Evolutionary conservation across 2,113 vertebrate genomes (phyloP).

Genomic region (Abramis brama): DNA sequence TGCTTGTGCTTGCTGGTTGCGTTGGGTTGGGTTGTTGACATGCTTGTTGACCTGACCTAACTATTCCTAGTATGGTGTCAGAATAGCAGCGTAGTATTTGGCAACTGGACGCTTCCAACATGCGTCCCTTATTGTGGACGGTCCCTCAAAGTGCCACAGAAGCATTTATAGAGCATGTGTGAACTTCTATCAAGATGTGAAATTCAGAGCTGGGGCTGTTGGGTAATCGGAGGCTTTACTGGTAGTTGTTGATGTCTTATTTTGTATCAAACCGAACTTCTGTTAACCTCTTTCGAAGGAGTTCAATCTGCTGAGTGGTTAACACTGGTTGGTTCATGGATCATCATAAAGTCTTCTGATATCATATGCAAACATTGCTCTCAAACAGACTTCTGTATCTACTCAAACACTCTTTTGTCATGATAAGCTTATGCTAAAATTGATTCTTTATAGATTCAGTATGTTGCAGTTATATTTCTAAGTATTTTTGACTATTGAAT

Average conservation of each 20-base stretch:
- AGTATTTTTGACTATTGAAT: neutral
- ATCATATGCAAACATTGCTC: slow-evolving; percentile 9
- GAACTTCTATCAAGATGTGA: slow-evolving; percentile 47
- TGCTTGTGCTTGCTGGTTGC: neutral
- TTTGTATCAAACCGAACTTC: neutral
- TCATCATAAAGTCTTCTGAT: neutral
- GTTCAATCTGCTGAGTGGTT: neutral
- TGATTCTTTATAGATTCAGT: neutral
- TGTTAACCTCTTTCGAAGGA: neutral
- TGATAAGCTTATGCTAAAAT: neutral
- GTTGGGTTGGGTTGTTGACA: neutral
- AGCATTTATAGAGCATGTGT: slow-evolving; percentile 45
- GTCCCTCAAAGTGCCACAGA: slow-evolving; percentile 14
- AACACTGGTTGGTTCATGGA: neutral
- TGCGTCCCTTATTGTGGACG: neutral
- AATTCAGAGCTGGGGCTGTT: slow-evolving; percentile 42
- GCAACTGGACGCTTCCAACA: neutral
- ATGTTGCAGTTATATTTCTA: neutral
- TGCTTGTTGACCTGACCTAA: slow-evolving; percentile 42
- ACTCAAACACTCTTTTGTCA: neutral
- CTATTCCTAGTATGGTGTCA: slow-evolving; percentile 52
- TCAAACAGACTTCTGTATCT: too few species aligned
- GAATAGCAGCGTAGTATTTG: slow-evolving; percentile 20
- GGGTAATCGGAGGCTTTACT: neutral
- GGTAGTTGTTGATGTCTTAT: slow-evolving; percentile 1